Evolutionary conservation across 2,113 vertebrate genomes (phyloP).

Genomic region (Pseudolaguvia tuberculata): DNA sequence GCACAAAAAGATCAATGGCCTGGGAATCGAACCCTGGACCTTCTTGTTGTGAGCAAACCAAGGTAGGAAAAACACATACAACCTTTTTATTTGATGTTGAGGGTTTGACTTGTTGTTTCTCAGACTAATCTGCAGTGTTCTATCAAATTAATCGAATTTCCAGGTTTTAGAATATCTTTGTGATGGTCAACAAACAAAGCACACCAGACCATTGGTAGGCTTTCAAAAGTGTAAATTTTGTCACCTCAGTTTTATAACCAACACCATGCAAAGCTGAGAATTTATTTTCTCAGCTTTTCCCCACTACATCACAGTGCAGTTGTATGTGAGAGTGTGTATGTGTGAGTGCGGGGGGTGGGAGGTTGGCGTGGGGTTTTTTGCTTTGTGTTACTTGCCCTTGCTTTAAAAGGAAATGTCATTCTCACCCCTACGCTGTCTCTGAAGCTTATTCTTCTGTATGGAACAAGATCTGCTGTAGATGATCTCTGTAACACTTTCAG

Average conservation of each 20-base stretch:
- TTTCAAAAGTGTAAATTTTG: too few species aligned
- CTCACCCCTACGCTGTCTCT: neutral
- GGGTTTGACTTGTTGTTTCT: neutral
- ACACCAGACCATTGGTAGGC: neutral
- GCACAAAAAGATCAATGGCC: too few species aligned
- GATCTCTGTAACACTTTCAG: neutral
- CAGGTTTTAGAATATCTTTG: neutral
- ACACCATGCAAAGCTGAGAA: too few species aligned
- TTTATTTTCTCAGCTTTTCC: too few species aligned
- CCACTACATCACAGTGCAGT: too few species aligned
- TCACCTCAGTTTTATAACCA: too few species aligned
- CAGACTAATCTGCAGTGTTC: neutral
- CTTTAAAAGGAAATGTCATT: neutral
- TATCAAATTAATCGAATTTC: neutral
- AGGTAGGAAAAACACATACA: too few species aligned
- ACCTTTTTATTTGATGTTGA: too few species aligned
- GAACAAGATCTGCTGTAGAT: neutral
- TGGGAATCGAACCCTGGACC: too few species aligned
- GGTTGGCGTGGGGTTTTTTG: too few species aligned
- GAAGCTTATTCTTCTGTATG: neutral
- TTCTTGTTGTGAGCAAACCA: too few species aligned
- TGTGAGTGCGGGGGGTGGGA: neutral
- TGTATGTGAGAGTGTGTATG: too few species aligned
- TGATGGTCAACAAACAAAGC: neutral
- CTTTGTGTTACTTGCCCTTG: neutral